Evolutionary conservation across 2,888 invertebrate genomes (phyloP), one percentile per base, ranked within the genome.

Genomic region (Bhutanitis thaidina): DNA sequence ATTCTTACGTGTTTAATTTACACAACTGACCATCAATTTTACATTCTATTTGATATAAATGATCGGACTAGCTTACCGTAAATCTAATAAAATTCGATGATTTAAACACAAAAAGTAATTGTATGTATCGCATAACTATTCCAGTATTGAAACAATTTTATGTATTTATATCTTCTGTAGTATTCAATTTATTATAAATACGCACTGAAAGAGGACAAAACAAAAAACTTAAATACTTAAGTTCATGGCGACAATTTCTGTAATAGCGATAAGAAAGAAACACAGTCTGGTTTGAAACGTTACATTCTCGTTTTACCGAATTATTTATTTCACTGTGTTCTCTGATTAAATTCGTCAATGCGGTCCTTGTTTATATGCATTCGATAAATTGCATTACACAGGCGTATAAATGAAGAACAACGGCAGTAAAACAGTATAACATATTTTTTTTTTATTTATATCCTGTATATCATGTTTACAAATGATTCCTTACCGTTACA

Each of bases 261-360:
- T 37, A 37, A 52, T 36, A 25, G 32, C 37, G 52, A 52, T 52
- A 46, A 46, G 41, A 43, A 40, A 32, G 41, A 40, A 39, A 52
- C 51, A 15, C 8, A 16, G 29, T 15, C 32, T 30, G 13, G n/a
- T 14, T 41, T 40, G 36, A 27, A 30, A 36, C 34, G 34, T 12
- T 12, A 35, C 39, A 39, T 50, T 38, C 51, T 27, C 29, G 45
- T 51, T 51, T 51, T 29, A 41, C 51, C 46, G 37, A 52, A 52
- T 46, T 46, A 43, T 46, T 46, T 46, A 52, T 52, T 51, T 30
- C 32, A 4, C 35, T 46, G 45, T 20, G 36, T 30, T 37, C 41
- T 32, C 41, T 43, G 46, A 52, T 52, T 52, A 52, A 52, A 47
- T 46, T 41, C 43, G 52, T 52, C 52, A 52, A 41, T 27, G 35